A percentile compares a stretch with the other conserved stretches of the same genome.
Conservation (phyloP, 2,113 vertebrate genomes). For the Coryphaenoides rupestris region DNA sequence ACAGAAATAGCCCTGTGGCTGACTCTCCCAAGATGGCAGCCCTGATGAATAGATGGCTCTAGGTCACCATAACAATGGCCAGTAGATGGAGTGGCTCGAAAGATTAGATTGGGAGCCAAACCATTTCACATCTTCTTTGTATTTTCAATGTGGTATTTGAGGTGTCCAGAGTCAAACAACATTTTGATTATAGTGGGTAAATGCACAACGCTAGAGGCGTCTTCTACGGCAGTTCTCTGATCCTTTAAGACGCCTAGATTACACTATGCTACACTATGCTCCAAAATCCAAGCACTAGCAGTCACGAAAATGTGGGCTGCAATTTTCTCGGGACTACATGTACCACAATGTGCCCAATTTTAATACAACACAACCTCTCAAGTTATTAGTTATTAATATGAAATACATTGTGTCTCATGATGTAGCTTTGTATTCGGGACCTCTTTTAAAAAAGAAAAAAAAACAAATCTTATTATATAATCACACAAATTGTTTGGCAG, state of each 20-base stretch:
- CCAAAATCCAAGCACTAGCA: conserved; percentile 49
- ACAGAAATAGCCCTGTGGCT: conserved; percentile 64
- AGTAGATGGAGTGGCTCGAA: conserved; percentile 34
- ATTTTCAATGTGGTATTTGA: conserved; percentile 10
- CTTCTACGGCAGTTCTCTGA: conserved; percentile 50
- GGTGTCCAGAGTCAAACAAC: conserved; percentile 24
- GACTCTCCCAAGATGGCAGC: conserved; percentile 55
- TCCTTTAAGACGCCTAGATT: conserved; percentile 62
- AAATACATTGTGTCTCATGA: too few relatives aligned
- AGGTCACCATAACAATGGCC: conserved; percentile 64
- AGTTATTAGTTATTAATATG: too few relatives aligned
- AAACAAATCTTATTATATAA: too few relatives aligned
- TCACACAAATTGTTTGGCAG: neutral
- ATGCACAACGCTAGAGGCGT: conserved; percentile 29
- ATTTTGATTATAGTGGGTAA: conserved; percentile 38
- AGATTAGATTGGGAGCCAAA: conserved; percentile 23
- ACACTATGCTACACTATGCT: conserved; percentile 38
- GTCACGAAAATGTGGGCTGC: conserved; percentile 41
- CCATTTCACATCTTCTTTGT: conserved; percentile 4
- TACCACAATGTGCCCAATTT: neutral
- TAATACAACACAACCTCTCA: too few relatives aligned
- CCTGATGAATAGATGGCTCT: conserved; percentile 66
- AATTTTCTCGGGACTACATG: conserved; percentile 17
- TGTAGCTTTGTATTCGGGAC: too few relatives aligned
- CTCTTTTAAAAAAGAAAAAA: too few relatives aligned